phyloP scores from a whole-genome alignment of 2,113 vertebrate species.

The Scartelaos histophorus region DNA sequence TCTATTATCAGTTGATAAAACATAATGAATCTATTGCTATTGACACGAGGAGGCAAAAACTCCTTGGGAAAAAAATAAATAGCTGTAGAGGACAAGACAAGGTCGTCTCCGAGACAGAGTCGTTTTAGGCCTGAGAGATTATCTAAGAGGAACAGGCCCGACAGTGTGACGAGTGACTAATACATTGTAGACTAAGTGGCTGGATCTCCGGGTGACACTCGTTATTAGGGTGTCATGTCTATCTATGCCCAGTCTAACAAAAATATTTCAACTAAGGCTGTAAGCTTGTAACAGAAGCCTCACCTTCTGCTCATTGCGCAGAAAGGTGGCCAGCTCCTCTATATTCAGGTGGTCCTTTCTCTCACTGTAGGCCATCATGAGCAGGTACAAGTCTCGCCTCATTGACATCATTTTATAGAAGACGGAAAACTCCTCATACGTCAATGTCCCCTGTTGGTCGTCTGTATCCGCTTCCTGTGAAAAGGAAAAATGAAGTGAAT shows the following conservation, averaged over 20 bases:
- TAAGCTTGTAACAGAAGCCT: neutral
- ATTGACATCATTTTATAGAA: conserved; percentile 99
- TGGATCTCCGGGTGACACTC: conserved; percentile 17
- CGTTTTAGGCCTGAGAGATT: conserved; percentile 47
- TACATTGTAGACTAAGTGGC: conserved; percentile 13
- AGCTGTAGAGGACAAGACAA: conserved; percentile 16
- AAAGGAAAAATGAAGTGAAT: neutral
- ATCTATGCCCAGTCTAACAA: conserved; percentile 5
- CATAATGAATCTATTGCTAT: conserved; percentile 22
- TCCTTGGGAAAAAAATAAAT: conserved; percentile 11
- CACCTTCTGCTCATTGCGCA: conserved; percentile 94
- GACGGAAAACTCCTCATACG: conserved; percentile 94
- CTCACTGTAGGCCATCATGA: conserved; percentile 92
- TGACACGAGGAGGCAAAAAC: conserved; percentile 5
- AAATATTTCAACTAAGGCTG: neutral
- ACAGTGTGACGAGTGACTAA: conserved; percentile 27
- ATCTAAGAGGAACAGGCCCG: conserved; percentile 30
- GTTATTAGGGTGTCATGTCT: neutral
- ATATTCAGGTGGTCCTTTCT: conserved; percentile 92
- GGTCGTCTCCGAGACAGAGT: conserved; percentile 22
- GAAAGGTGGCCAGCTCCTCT: conserved; percentile 89
- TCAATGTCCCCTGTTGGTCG: conserved; percentile 93
- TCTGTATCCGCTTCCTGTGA: conserved; percentile 94
- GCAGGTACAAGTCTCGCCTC: conserved; percentile 89
- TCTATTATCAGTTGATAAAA: conserved; percentile 11